These are phyloP conservation scores for Parthenolecanium corni DNA, from an alignment of 2,888 invertebrate genomes.

Conservation along the genomic window DNA sequence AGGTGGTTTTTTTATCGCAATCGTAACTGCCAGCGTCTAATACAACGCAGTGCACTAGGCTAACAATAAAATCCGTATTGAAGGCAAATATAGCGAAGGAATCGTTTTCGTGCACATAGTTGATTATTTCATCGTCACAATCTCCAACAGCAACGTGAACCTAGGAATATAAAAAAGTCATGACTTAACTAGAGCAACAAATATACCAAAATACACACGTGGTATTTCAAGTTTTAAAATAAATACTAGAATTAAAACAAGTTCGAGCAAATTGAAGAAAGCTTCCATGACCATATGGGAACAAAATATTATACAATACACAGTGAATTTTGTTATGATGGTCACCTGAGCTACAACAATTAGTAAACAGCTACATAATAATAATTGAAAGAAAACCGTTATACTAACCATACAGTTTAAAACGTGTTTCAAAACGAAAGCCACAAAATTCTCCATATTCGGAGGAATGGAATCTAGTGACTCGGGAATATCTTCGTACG, in stretches of 20 bases:
- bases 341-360: no score
- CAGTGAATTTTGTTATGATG: no score
- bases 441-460: constrained; percentile 34
- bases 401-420: constrained; percentile 34
- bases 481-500: constrained; percentile 31
- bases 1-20: constrained; percentile 35
- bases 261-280: no score
- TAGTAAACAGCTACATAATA: no score
- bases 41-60: constrained; percentile 36
- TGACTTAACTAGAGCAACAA: no score
- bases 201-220: no score
- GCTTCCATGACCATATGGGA: no score
- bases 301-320: no score
- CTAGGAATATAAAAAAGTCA: constrained; percentile 25
- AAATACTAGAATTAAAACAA: no score
- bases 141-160: constrained; percentile 35
- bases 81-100: constrained; percentile 37
- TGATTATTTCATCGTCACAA: constrained; percentile 37
- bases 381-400: no score
- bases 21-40: constrained; percentile 35
- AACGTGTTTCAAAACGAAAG: constrained; percentile 34
- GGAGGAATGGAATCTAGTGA: constrained; percentile 35
- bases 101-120: constrained; percentile 35
- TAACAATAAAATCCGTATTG: constrained; percentile 37
- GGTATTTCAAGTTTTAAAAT: no score